Conservation (phyloP, 2,888 invertebrate genomes). For the Hoplodrina ambigua region DNA sequence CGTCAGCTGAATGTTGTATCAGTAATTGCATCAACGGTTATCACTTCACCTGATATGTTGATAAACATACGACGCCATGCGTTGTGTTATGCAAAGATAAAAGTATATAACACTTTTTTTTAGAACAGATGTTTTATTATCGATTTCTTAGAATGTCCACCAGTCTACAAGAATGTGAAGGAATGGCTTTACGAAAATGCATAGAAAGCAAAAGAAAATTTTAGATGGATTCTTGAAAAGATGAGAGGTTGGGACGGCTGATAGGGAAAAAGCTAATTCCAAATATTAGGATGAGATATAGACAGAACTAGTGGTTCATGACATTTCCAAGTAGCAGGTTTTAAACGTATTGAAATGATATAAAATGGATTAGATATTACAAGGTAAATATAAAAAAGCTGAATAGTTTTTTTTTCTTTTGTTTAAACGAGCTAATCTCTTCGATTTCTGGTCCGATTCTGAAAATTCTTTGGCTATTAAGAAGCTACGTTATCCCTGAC, state of each 20-base stretch:
- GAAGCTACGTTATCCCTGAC: too few relatives aligned
- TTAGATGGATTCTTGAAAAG: background rate
- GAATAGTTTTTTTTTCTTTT: too few relatives aligned
- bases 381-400: too few relatives aligned
- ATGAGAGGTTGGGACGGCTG: background rate
- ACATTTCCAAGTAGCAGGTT: too few relatives aligned
- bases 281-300: too few relatives aligned
- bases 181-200: background rate
- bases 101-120: slow-evolving; percentile 17
- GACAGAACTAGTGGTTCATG: too few relatives aligned
- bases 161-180: background rate
- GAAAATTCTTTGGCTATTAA: too few relatives aligned
- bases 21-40: slow-evolving; percentile 37
- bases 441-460: too few relatives aligned
- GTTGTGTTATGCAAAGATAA: slow-evolving; percentile 19
- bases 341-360: too few relatives aligned
- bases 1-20: slow-evolving; percentile 18
- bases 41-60: slow-evolving; percentile 33
- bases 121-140: background rate
- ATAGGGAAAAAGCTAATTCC: too few relatives aligned
- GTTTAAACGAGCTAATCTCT: too few relatives aligned
- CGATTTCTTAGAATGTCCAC: background rate
- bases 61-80: slow-evolving; percentile 40
- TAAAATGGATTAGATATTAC: too few relatives aligned
- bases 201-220: background rate